A percentile compares a stretch with the other conserved stretches of the same genome.
Evolutionary conservation across 2,797 vertebrate species (phyloP).

Genomic region (Lepilemur ruficaudatus): DNA sequence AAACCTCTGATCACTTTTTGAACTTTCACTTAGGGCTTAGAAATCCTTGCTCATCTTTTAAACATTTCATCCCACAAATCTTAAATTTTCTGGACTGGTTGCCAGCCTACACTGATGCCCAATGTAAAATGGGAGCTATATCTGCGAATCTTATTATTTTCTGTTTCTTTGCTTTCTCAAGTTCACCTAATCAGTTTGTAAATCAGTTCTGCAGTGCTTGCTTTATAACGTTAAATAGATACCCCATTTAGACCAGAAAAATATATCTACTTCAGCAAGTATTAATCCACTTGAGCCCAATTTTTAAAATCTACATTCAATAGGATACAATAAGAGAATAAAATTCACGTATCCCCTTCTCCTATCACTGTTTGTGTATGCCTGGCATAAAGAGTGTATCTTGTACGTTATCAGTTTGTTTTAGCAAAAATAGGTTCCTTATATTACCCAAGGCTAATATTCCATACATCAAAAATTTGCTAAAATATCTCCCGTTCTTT

Average conservation of each 20-base stretch:
- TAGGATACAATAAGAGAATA: constrained; percentile 12
- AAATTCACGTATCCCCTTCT: background rate
- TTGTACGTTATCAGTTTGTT: background rate
- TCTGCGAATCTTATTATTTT: background rate
- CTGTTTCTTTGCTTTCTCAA: background rate
- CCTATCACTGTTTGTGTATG: constrained; percentile 40
- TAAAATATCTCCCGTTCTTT: background rate
- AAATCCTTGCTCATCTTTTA: background rate
- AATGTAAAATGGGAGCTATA: background rate
- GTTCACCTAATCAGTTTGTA: constrained; percentile 44
- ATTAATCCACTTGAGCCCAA: constrained; percentile 35
- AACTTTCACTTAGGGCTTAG: background rate
- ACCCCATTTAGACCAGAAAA: background rate
- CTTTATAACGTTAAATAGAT: background rate
- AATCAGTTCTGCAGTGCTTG: constrained; percentile 37
- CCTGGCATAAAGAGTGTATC: background rate
- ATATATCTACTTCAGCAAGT: constrained; percentile 25
- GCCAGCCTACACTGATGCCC: background rate
- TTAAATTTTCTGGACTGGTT: background rate
- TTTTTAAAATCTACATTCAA: background rate
- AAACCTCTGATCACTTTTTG: background rate
- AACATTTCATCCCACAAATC: background rate
- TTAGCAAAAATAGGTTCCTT: background rate
- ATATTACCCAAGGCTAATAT: background rate
- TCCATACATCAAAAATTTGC: background rate